phyloP scores from a whole-genome alignment of 2,888 invertebrate species.

The Pachycephus smyrnensis region DNA sequence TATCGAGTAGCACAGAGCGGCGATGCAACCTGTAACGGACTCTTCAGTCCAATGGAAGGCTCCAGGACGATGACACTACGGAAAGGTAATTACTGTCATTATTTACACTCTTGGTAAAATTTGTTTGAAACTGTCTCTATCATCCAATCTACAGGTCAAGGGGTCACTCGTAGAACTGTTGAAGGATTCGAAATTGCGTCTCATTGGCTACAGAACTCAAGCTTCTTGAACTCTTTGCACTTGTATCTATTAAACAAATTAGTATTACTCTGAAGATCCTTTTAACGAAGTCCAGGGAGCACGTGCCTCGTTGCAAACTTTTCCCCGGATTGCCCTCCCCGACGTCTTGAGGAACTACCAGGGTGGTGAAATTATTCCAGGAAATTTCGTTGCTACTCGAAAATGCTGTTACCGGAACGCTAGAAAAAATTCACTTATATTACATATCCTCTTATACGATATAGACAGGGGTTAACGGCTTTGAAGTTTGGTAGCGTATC shows the following conservation, averaged over 20 bases:
- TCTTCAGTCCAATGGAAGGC: constrained; percentile 90
- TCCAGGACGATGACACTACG: constrained; percentile 86
- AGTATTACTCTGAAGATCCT: background rate
- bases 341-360: background rate
- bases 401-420: background rate
- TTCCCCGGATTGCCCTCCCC: too few species aligned
- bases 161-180: background rate
- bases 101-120: background rate
- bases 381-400: background rate
- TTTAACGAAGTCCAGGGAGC: background rate
- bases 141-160: background rate
- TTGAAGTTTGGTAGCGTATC: background rate
- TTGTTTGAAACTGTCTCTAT: background rate
- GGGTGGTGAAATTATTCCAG: background rate
- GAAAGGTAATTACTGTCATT: constrained; percentile 71
- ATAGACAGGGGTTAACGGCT: background rate
- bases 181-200: background rate
- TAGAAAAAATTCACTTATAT: background rate
- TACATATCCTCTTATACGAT: background rate
- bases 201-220: background rate
- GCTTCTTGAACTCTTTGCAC: background rate
- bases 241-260: background rate
- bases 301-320: background rate
- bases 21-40: constrained; percentile 93
- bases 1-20: constrained; percentile 91